These are phyloP conservation scores for Hofmannophila pseudospretella DNA, from an alignment of 2,888 invertebrate species.

Conservation along the genomic window DNA sequence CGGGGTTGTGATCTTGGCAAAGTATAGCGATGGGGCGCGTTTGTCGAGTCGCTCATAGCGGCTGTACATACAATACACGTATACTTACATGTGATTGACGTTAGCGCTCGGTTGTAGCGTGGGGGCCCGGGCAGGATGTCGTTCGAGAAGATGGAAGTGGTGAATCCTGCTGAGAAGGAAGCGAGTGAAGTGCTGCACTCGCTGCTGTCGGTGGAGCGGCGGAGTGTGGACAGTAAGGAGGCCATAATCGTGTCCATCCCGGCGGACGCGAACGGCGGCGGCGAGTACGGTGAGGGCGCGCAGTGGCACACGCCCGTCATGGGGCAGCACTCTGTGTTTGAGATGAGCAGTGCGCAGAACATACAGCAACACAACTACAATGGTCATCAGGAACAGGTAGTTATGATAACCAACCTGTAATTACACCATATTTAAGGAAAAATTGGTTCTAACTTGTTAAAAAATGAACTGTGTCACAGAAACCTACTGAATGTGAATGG, in stretches of 20 bases:
- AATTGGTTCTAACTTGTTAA: too few species aligned
- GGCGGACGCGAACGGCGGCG: slow-evolving; percentile 61
- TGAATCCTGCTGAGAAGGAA: slow-evolving; percentile 83
- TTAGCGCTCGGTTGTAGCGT: slow-evolving; percentile 67
- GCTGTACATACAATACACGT: slow-evolving; percentile 65
- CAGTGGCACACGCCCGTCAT: slow-evolving; percentile 82
- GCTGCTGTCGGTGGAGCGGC: slow-evolving; percentile 80
- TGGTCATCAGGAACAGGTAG: slow-evolving; percentile 71
- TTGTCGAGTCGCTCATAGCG: slow-evolving; percentile 46
- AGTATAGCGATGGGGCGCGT: slow-evolving; percentile 54
- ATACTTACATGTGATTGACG: slow-evolving; percentile 70
- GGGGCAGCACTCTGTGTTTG: slow-evolving; percentile 73
- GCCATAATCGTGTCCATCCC: slow-evolving; percentile 72
- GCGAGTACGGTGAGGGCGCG: slow-evolving; percentile 73
- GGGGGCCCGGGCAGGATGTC: slow-evolving; percentile 53
- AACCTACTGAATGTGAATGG: too few species aligned
- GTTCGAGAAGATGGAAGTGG: slow-evolving; percentile 79
- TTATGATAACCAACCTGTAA: too few species aligned
- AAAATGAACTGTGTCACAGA: too few species aligned
- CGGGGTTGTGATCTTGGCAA: slow-evolving; percentile 40
- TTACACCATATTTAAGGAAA: too few species aligned
- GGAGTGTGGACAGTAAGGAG: slow-evolving; percentile 79
- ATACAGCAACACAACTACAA: slow-evolving; percentile 70
- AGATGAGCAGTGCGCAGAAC: slow-evolving; percentile 56
- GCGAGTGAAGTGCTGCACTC: slow-evolving; percentile 84